Evolutionary conservation across 2,888 invertebrate species (phyloP), one percentile per base, ranked within the genome.

Genomic region (Gastrophysa polygoni): DNA sequence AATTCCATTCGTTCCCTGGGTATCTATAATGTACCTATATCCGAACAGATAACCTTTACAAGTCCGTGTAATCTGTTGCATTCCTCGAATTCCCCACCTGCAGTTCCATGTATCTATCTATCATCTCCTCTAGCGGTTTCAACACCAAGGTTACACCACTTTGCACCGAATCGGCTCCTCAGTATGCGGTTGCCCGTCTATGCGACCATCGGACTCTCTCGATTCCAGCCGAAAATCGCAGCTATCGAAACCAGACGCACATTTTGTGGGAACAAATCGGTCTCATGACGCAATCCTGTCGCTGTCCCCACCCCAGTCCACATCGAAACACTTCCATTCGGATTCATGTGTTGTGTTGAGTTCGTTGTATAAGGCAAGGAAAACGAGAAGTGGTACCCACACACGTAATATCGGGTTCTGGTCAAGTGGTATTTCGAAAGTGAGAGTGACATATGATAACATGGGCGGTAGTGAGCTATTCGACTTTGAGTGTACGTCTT

Each of bases 241-340:
- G 8, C 32, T 38, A 38, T 38, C 14, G 38, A 38, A 24, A 24
- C 24, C 24, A 24, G 7, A 24, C 7, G 4, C 3, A 7, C 7
- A 5, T 24, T 24, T 24, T 3, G 24, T 24, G 3, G 24, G 7
- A 24, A 24, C 24, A 24, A 24, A 5, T 7, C 68, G 51, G 57
- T 46, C 32, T 43, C n/a, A 10, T 70, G 70, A 70, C 70, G 70
- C 65, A 70, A 70, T 55, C 21, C 20, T 54, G 57, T 64, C 62
- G 71, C 70, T 71, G 70, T 72, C 72, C 72, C 72, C 72, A 69
- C 72, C 59, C 69, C 60, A 58, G 24, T 54, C 51, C 38, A 48
- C 54, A 16, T 16, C 59, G 65, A 63, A 66, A 59, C 59, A 62
- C 60, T 68, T 63, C 56, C 59, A 71, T 63, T 70, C 68, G 66